Evolutionary conservation across 2,113 vertebrate genomes (phyloP).

Genomic region (Macrotus californicus): DNA sequence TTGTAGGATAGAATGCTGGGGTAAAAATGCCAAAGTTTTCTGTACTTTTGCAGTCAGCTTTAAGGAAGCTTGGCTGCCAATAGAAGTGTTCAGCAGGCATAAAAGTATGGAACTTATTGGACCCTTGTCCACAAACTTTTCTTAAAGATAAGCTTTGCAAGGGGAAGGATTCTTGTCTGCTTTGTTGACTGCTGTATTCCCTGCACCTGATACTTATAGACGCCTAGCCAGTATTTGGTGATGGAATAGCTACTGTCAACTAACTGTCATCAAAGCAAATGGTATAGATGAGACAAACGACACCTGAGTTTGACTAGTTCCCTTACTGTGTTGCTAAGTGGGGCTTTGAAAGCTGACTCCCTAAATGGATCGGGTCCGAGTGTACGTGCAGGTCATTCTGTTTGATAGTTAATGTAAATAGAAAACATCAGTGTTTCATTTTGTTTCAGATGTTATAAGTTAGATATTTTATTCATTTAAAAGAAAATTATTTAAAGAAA

Average conservation of each 20-base stretch:
- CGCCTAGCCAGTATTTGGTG: background rate
- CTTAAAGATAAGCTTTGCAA: background rate
- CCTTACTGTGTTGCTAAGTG: background rate
- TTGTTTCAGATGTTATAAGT: background rate
- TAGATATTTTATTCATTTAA: background rate
- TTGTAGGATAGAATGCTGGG: background rate
- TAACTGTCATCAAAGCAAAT: background rate
- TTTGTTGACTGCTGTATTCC: background rate
- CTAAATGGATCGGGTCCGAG: background rate
- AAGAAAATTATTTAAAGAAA: conserved; percentile 6
- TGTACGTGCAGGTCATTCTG: background rate
- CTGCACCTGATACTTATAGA: background rate
- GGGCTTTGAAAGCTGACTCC: background rate
- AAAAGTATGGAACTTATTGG: background rate
- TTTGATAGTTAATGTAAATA: background rate
- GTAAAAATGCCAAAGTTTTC: background rate
- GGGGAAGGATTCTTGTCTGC: background rate
- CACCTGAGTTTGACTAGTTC: background rate
- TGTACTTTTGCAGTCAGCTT: background rate
- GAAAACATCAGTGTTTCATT: background rate
- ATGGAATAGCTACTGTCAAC: background rate
- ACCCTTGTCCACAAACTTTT: background rate
- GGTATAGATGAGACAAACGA: background rate
- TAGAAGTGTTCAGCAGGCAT: background rate
- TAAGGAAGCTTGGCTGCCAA: background rate